These are phyloP conservation scores for Tenthredo amoena DNA, from an alignment of 2,888 invertebrate species.

Conservation along the genomic window DNA sequence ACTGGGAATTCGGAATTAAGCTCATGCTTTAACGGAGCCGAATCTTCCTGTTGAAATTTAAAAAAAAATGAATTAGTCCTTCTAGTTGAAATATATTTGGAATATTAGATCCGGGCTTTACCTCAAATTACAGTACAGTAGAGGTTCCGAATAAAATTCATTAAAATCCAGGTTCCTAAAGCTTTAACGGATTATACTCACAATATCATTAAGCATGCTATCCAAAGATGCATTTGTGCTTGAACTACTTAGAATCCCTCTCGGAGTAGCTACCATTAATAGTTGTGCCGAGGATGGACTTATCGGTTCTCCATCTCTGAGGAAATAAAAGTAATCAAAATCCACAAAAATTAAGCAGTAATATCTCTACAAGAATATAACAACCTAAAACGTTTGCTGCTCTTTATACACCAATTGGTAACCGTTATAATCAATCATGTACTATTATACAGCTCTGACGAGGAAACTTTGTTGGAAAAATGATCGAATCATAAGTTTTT, in stretches of 20 bases:
- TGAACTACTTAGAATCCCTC: slow-evolving; percentile 58
- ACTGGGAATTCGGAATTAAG: slow-evolving; percentile 47
- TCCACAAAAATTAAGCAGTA: slow-evolving; percentile 29
- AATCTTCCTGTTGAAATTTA: slow-evolving; percentile 53
- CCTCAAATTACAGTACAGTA: not conserved
- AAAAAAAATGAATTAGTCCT: not conserved
- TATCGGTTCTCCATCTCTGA: slow-evolving; percentile 58
- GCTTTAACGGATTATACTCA: slow-evolving; percentile 30
- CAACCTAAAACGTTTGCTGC: not conserved
- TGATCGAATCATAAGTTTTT: not conserved
- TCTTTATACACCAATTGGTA: not conserved
- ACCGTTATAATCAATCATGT: not conserved
- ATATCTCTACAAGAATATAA: slow-evolving; percentile 5
- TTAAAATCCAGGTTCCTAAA: not conserved
- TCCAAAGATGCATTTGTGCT: slow-evolving; percentile 57
- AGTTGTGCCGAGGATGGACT: slow-evolving; percentile 58
- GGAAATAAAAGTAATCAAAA: slow-evolving; percentile 7
- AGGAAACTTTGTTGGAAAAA: not conserved
- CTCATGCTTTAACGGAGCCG: slow-evolving; percentile 45
- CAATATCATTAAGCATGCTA: slow-evolving; percentile 56
- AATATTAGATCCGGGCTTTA: not conserved
- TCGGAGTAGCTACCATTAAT: slow-evolving; percentile 57
- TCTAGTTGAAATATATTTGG: not conserved
- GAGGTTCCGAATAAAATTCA: not conserved
- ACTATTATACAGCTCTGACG: not conserved